Evolutionary conservation across 2,113 vertebrate species (phyloP).

Genomic region (Etheostoma cragini): DNA sequence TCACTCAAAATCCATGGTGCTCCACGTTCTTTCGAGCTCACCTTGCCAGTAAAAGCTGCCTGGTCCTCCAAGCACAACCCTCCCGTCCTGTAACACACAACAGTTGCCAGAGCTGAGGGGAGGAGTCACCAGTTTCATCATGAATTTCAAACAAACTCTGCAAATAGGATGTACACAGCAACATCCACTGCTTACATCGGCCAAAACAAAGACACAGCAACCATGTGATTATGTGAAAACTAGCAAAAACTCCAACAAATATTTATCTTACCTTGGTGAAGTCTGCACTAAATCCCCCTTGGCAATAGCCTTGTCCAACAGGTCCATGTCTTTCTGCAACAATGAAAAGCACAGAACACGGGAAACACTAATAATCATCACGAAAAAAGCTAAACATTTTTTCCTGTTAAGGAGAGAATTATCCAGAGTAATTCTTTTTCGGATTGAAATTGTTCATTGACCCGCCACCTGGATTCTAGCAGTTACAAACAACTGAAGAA

Average conservation of each 20-base stretch:
- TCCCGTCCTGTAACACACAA: constrained; percentile 85
- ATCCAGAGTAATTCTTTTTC: background rate
- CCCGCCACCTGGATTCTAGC: constrained; percentile 5
- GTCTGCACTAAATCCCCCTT: constrained; percentile 93
- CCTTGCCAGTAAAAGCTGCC: constrained; percentile 96
- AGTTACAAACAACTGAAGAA: background rate
- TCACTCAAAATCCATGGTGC: background rate
- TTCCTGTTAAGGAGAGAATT: background rate
- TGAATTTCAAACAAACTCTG: constrained; percentile 51
- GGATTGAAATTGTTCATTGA: background rate
- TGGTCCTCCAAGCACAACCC: constrained; percentile 91
- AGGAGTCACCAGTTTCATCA: constrained; percentile 27
- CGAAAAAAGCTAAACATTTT: background rate
- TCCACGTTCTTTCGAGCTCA: constrained; percentile 68
- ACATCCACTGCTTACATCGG: constrained; percentile 32
- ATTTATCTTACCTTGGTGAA: constrained; percentile 89
- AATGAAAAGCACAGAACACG: constrained; percentile 35
- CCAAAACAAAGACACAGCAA: constrained; percentile 25
- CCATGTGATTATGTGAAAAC: constrained; percentile 13
- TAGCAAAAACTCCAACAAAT: constrained; percentile 7
- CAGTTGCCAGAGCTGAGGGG: constrained; percentile 43
- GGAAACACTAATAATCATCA: constrained; percentile 11
- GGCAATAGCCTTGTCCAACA: constrained; percentile 91
- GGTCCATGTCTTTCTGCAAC: constrained; percentile 78
- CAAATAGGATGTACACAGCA: constrained; percentile 9